phyloP scores from a whole-genome alignment of 2,888 invertebrate genomes.

The Leucophenga maculata region DNA sequence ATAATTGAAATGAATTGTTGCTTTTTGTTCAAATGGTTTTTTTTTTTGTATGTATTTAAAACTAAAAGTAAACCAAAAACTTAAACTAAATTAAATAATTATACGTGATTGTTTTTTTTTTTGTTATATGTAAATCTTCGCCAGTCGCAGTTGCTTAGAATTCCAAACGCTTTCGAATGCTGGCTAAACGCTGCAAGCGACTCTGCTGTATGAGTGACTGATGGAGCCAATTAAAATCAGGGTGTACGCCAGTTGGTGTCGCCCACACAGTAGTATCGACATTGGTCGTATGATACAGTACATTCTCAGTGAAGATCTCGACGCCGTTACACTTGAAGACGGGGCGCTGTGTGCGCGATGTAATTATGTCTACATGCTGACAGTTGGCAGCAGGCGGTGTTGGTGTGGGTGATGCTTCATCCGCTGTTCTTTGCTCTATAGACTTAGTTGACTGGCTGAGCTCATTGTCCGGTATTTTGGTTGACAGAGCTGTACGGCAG shows the following conservation, averaged over 20 bases:
- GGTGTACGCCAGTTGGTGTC: slow-evolving; percentile 17
- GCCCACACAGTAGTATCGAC: slow-evolving; percentile 26
- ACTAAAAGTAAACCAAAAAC: no score
- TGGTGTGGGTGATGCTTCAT: background rate
- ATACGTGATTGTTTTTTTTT: no score
- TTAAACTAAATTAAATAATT: no score
- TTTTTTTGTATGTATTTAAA: no score
- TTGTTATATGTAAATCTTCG: no score
- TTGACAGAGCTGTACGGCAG: background rate
- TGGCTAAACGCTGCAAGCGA: slow-evolving; percentile 12
- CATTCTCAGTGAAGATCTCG: slow-evolving; percentile 9
- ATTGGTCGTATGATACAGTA: background rate
- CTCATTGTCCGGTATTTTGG: background rate
- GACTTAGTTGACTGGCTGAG: no score
- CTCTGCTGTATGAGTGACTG: slow-evolving; percentile 13
- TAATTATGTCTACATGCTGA: slow-evolving; percentile 5
- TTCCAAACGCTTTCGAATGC: slow-evolving; percentile 12
- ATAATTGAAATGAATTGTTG: no score
- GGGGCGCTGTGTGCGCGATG: background rate
- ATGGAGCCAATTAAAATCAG: slow-evolving; percentile 8
- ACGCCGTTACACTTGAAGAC: slow-evolving; percentile 13
- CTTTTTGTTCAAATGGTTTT: no score
- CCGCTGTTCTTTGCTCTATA: no score
- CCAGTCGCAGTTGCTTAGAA: background rate
- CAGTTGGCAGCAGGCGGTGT: background rate